Base-by-base conservation (phyloP, 2,113 vertebrate species). In the Leptobrachium leishanense region DNA sequence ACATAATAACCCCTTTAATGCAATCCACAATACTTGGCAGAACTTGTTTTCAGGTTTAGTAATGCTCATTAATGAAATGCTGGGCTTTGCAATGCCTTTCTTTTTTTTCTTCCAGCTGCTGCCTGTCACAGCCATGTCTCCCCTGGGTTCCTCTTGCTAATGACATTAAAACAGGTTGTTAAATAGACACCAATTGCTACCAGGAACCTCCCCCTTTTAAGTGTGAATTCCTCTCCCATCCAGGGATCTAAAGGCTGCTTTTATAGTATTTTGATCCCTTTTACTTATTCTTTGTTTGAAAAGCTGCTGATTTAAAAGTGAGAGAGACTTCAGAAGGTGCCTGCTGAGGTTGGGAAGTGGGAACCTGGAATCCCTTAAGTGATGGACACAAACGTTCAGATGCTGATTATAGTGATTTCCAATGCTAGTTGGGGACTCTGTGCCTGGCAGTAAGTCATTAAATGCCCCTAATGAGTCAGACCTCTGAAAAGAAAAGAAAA, bases 181-280 rank as follows among this genome's bases (percentile, higher is more conserved):
- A 4, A 4, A 1, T 7, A 1, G 9, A 64, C 53, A 44, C 39
- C 72, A 82, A 74, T 77, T 11, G 6, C 65, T 75, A 69, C 70
- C 59, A 13, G 68, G 15, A 64, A 74, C 20, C 71, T 62, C 43
- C 55, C 40, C 55, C 54, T 74, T 43, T 39, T 70, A 82, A 68
- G 82, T 79, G 82, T 67, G 59, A 82, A 75, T 57, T 74, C 66
- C 72, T 41, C 66, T 67, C 76, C 74, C 67, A 74, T 64, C 73
- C 46, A 44, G 72, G 65, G 43, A 57, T 63, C 63, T 77, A 54
- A 31, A 75, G 44, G 63, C 63, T 81, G 78, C 73, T 81, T 68
- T 81, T 81, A 81, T 46, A 74, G 78, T 81, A 81, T 81, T 81
- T 68, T 81, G 78, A 81, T 81, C 71, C 71, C 65, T 81, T 31